Evolutionary conservation across 2,113 vertebrate genomes (phyloP).

Genomic region (Urocolius indicus): DNA sequence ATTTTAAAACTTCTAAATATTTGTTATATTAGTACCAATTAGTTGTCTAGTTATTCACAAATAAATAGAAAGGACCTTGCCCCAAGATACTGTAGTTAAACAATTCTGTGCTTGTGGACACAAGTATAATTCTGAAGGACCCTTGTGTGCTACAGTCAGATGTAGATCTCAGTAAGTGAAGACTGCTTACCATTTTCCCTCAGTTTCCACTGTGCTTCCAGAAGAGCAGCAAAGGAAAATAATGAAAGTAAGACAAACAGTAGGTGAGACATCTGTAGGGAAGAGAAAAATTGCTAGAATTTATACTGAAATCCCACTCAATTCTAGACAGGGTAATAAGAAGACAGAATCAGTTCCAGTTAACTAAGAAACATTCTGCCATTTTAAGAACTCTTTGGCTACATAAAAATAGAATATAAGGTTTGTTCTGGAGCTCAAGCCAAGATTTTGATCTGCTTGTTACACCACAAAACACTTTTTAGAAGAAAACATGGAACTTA

Average conservation of each 20-base stretch:
- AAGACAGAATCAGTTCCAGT: neutral
- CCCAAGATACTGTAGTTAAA: neutral
- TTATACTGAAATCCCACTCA: neutral
- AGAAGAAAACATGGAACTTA: neutral
- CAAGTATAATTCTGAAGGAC: neutral
- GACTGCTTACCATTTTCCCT: conserved; percentile 70
- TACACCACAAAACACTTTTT: neutral
- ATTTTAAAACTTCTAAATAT: neutral
- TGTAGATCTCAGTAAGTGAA: neutral
- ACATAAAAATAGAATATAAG: neutral
- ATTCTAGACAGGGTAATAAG: neutral
- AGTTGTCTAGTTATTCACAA: neutral
- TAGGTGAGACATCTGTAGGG: conserved; percentile 63
- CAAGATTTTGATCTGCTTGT: neutral
- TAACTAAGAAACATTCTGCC: neutral
- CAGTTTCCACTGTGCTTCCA: conserved; percentile 75
- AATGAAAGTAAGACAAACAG: conserved; percentile 56
- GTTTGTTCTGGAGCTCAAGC: neutral
- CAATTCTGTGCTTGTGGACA: neutral
- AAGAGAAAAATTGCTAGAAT: neutral
- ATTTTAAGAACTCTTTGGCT: neutral
- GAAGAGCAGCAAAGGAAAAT: conserved; percentile 48
- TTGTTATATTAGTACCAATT: neutral
- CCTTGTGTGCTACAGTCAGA: neutral
- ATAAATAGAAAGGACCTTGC: neutral